Conservation (phyloP, 2,797 vertebrate species). For the Crenuchus spilurus region DNA sequence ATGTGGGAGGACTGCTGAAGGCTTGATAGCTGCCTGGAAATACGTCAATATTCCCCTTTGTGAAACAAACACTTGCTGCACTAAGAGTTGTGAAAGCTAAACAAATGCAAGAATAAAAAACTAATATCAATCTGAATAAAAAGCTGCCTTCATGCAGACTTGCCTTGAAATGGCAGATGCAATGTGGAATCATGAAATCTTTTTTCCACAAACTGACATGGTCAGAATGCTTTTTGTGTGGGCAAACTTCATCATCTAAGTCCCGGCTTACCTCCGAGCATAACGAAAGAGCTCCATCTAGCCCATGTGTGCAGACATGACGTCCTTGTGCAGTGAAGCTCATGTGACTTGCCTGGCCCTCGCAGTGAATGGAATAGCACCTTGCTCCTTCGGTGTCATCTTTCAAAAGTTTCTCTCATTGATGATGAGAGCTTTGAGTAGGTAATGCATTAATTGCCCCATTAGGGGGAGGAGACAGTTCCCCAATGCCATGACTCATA, state of each 20-base stretch:
- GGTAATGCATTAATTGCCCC: slow-evolving; percentile 38
- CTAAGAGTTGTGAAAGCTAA: not conserved
- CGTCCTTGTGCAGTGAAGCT: slow-evolving; percentile 44
- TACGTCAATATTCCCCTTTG: slow-evolving; percentile 28
- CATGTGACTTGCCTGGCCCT: not conserved
- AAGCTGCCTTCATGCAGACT: not conserved
- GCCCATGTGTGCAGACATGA: slow-evolving; percentile 72
- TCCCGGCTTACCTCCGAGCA: not conserved
- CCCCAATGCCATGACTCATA: slow-evolving; percentile 47
- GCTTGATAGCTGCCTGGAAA: slow-evolving; percentile 36
- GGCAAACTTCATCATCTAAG: slow-evolving; percentile 15
- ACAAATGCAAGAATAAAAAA: not conserved
- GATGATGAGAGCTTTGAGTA: slow-evolving; percentile 26
- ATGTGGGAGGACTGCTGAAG: slow-evolving; percentile 44
- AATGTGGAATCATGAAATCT: not conserved
- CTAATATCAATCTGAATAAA: not conserved
- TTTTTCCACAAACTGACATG: not conserved
- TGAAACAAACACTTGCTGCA: not conserved
- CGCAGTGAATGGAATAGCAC: not conserved
- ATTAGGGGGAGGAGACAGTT: slow-evolving; percentile 36
- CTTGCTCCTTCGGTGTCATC: not conserved
- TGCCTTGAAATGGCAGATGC: not conserved
- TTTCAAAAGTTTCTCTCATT: slow-evolving; percentile 11
- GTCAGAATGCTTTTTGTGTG: not conserved
- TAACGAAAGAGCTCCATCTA: slow-evolving; percentile 83